Base-by-base conservation (phyloP, 2,888 invertebrate genomes). In the Auanema sp. region DNA sequence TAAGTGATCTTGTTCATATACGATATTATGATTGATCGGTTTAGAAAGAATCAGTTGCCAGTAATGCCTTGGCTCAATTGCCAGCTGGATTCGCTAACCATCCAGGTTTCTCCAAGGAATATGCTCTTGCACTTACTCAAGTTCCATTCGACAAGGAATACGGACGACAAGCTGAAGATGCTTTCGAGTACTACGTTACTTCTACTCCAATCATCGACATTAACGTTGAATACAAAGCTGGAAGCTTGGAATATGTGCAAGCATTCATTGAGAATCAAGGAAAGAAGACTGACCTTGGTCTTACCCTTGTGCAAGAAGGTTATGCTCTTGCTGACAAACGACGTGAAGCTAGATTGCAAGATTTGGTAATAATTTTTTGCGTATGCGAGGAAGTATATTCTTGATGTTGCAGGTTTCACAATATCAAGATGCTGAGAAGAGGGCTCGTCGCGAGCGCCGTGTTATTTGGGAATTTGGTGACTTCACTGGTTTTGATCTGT, bases 381-480 rank as follows among this genome's bases (percentile, higher is more conserved):
- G 6, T 41, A 16, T 47, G 21, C 43, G 12, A 14, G 43, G 11
- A 43, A 43, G 11, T 43, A 14, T 11, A 43, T 43, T 43, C 43
- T 12, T 11, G n/a, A 12, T 43, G 43, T 51, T 60, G 57, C 66
- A 86, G 70, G 75, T 86, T 60, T 64, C 78, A 1, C 84, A 85
- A 43, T 87, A 86, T 77, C 72, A 64, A 60, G 83, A 83, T 43
- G 84, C 86, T 8, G 86, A 87, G 71, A 84, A 86, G 24, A 79
- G 80, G 43, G 87, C 87, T 41, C 85, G 86, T 66, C 67, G 67
- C 40, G 83, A 83, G 41, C 92, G 93, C 85, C 88, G 90, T 79
- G 92, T 91, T 85, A 90, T 98, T 81, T 98, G 97, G 97, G 90
- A 91, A 84, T 97, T 97, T 84, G 98, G 98, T n/a, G 98, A 99